Evolutionary conservation across 2,113 vertebrate species (phyloP).

Genomic region (Pyrgilauda ruficollis): DNA sequence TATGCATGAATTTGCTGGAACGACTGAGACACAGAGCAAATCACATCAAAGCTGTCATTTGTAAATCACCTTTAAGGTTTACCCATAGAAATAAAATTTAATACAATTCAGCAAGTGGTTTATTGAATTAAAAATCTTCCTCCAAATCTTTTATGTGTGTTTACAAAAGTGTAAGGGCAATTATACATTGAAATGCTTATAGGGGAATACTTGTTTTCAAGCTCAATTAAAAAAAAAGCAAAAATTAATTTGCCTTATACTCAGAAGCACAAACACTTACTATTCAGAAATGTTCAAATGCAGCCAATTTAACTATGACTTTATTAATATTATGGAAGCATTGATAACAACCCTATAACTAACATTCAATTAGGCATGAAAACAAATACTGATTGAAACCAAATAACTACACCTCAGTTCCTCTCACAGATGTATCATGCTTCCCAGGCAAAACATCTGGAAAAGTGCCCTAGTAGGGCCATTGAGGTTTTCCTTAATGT

Average conservation of each 20-base stretch:
- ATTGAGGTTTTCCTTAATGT: background rate
- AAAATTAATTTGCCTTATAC: background rate
- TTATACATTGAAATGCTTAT: background rate
- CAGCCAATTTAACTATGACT: background rate
- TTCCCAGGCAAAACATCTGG: conserved; percentile 23
- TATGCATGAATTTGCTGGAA: background rate
- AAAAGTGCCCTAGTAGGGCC: background rate
- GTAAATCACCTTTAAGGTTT: background rate
- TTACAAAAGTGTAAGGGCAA: background rate
- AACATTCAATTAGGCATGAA: background rate
- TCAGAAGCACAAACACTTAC: background rate
- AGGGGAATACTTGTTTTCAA: background rate
- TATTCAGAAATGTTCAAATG: background rate
- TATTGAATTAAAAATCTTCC: background rate
- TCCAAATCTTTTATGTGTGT: background rate
- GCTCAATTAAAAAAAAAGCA: background rate
- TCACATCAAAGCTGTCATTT: background rate
- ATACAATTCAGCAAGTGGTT: background rate
- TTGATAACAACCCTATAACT: background rate
- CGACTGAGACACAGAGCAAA: background rate
- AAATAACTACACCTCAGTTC: background rate
- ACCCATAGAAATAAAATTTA: background rate
- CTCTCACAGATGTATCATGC: background rate
- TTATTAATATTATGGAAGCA: background rate
- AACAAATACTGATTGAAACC: conserved; percentile 7